Base-by-base conservation (phyloP, 2,888 invertebrate genomes). In the Erebia epiphron region DNA sequence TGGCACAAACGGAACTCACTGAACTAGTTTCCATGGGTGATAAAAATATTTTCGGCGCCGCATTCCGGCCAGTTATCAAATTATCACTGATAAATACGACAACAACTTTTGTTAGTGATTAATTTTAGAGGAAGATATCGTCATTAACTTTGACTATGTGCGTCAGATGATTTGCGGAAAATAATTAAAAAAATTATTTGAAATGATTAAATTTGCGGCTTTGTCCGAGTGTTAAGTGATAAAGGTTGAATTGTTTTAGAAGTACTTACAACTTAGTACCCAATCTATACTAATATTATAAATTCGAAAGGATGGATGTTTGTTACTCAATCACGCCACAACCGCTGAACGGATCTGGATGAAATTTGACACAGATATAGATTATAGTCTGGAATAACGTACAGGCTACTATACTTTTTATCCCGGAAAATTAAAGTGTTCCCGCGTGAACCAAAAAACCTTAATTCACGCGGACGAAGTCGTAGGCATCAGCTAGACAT, bases 1-100 rank as follows among this genome's bases (percentile, higher is more conserved):
- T 18, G 21, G 26, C 49, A 72, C 75, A 76, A 77, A 75, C 74
- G 75, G 77, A 67, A 78, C 79, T 79, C 79, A 80, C 80, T 84
- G 85, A 84, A 86, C 86, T 84, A 87, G 86, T 87, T 88, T 84
- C 82, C 84, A 84, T 80, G 49, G 77, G 75, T 80, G 86, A 86
- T 88, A 87, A 88, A 85, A 86, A 86, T 82, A 84, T 80, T 85
- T 75, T 86, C 83, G 87, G 86, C 88, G 87, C 86, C 86, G 79
- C 66, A 60, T 66, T 69, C 68, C 62, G 49, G 50, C 26, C 46
- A 26, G 41, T 21, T 57, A 67, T 65, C 65, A n/a, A 16, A 21
- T 21, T 57, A 67, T 65, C 65, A n/a, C 35, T 43, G 35, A 67
- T 62, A 60, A 54, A 67, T 67, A 16, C 60, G 58, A 64, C 52